Base-by-base conservation (phyloP, 2,888 invertebrate genomes). In the Eristalis tenax region DNA sequence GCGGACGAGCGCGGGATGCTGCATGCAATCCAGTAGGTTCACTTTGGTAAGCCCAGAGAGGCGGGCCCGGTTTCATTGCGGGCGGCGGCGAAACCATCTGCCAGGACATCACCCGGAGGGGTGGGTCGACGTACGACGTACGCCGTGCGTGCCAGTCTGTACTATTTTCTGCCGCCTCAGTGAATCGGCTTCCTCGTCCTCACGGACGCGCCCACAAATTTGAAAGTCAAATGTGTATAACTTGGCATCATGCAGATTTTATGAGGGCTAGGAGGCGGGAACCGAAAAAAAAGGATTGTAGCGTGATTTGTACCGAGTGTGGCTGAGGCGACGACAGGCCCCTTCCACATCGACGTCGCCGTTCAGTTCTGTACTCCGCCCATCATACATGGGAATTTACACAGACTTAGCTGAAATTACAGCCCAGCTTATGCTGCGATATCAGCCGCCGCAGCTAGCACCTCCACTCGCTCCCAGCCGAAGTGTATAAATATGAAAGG, bases 211-310 rank as follows among this genome's bases (percentile, higher is more conserved):
- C 15, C 56, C 23, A 76, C 35, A 81, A 69, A 86, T 86, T 82
- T 86, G 77, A 82, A 86, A 86, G 82, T 82, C 85, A 78, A 86
- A 83, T 83, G 50, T 38, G 50, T 32, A 59, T 71, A 71, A 82
- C 69, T 73, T 64, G 65, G 77, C 77, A 73, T 80, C 76, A 76
- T 76, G 73, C 71, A 71, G 73, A 73, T 81, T 81, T 81, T 73
- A 77, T 69, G 77, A 69, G 40, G 56, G 28, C 64, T 38, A 63
- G 66, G 61, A 71, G 38, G 28, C 4, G 23, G 26, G 66, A 11
- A 18, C 66, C 65, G 59, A 50, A 32, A 77, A 69, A 80, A 80
- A 81, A 74, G 77, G 70, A 82, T 82, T 86, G 68, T 65, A 56
- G 69, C 74, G 57, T 82, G 85, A 82, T 82, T 82, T 82, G 50